Conservation (phyloP, 2,888 invertebrate species). For the Penaeus monodon region DNA sequence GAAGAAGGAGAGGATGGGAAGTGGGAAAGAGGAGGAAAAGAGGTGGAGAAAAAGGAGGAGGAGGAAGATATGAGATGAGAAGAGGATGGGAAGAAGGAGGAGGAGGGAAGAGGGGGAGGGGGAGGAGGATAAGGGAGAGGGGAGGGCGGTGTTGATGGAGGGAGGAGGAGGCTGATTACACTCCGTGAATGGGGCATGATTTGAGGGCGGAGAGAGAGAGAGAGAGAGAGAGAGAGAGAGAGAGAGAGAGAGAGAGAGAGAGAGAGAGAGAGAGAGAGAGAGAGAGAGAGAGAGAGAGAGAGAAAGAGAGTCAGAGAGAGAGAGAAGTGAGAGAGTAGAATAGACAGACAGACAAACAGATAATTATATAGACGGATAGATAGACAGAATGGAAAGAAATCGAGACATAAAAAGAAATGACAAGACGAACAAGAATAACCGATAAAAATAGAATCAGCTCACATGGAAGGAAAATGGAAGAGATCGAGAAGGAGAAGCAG, state of each 20-base stretch:
- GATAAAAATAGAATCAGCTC: background rate
- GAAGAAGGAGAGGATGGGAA: background rate
- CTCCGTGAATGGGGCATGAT: too few species aligned
- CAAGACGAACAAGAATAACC: background rate
- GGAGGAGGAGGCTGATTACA: too few species aligned
- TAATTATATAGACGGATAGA: too few species aligned
- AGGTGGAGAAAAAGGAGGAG: background rate
- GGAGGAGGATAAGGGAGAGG: background rate
- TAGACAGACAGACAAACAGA: too few species aligned
- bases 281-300: background rate
- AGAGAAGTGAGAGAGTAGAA: too few species aligned
- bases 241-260: background rate
- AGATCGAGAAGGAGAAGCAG: background rate
- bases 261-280: background rate
- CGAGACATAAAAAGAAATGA: background rate
- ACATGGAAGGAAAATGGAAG: background rate
- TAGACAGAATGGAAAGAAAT: background rate
- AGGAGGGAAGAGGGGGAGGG: background rate
- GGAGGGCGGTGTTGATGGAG: background rate
- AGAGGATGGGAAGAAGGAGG: background rate
- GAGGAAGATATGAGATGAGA: background rate
- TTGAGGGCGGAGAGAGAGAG: background rate
- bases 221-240: background rate
- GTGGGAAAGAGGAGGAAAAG: background rate
- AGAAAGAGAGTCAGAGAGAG: background rate